Conservation (phyloP, 2,888 invertebrate species). For the Emmelina monodactyla region DNA sequence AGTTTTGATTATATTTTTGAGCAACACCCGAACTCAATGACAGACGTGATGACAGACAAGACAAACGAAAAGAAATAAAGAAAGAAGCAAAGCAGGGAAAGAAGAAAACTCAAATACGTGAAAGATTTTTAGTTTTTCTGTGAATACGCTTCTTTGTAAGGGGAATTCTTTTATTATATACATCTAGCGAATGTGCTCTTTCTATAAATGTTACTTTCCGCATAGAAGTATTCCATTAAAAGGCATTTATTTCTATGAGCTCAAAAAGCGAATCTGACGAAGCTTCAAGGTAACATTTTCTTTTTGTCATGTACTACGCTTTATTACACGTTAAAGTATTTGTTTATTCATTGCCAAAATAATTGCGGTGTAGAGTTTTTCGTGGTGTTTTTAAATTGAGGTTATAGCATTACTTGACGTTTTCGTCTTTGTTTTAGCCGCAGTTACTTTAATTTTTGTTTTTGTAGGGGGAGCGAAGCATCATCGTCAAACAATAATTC, state of each 20-base stretch:
- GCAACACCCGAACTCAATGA: too few relatives aligned
- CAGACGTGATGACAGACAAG: too few relatives aligned
- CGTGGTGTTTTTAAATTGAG: conserved; percentile 18
- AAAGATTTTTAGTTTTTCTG: conserved; percentile 2
- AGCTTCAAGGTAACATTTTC: conserved; percentile 68
- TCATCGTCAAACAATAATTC: conserved; percentile 51
- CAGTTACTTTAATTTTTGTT: conserved; percentile 12
- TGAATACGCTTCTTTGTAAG: conserved; percentile 6
- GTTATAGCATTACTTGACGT: conserved; percentile 54
- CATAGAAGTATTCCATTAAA: conserved; percentile 34
- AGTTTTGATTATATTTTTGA: too few relatives aligned
- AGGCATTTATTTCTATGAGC: conserved; percentile 61
- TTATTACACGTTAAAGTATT: too few relatives aligned
- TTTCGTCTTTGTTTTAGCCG: conserved; percentile 46
- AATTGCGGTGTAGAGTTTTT: conserved; percentile 3
- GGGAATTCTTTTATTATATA: too few relatives aligned
- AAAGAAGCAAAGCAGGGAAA: neutral
- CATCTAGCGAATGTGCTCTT: conserved; percentile 27
- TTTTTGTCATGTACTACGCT: too few relatives aligned
- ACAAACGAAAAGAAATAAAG: too few relatives aligned
- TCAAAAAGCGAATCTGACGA: conserved; percentile 63
- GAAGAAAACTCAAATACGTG: too few relatives aligned
- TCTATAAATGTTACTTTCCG: conserved; percentile 33
- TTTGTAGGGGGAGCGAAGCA: conserved; percentile 60
- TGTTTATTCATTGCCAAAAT: too few relatives aligned